Evolutionary conservation across 2,797 vertebrate genomes (phyloP).

Genomic region (Alectoris magna): DNA sequence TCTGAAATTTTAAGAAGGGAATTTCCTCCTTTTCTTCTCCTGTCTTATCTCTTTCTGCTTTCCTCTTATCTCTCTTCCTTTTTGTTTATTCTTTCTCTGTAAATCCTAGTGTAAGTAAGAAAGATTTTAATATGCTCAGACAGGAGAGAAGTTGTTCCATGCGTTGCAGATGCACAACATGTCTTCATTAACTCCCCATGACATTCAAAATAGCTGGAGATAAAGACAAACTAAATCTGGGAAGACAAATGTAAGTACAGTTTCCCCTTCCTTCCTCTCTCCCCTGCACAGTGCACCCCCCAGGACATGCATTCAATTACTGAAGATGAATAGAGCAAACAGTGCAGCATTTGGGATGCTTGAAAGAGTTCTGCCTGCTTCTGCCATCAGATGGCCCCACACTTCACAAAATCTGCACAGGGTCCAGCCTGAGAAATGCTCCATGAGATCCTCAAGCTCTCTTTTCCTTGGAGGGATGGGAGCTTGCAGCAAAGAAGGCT

Average conservation of each 20-base stretch:
- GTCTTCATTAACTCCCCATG: constrained; percentile 82
- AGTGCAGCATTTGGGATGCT: constrained; percentile 18
- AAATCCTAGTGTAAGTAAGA: constrained; percentile 46
- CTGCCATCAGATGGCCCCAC: constrained; percentile 68
- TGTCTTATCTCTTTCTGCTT: not conserved
- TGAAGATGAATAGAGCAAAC: constrained; percentile 63
- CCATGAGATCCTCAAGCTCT: rapidly evolving
- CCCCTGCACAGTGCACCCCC: constrained; percentile 45
- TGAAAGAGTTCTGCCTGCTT: not conserved
- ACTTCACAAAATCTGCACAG: constrained; percentile 45
- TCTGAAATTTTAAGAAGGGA: not conserved
- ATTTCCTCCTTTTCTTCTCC: not conserved
- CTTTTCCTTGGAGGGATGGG: rapidly evolving
- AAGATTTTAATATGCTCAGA: constrained; percentile 72
- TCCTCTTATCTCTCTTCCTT: constrained; percentile 4
- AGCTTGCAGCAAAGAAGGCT: not conserved
- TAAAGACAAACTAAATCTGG: constrained; percentile 76
- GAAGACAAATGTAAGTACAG: constrained; percentile 59
- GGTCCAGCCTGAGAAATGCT: not conserved
- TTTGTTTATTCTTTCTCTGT: constrained; percentile 23
- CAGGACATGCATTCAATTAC: constrained; percentile 67
- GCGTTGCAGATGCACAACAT: constrained; percentile 62
- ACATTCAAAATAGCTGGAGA: constrained; percentile 78
- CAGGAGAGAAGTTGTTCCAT: constrained; percentile 64
- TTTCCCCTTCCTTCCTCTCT: not conserved